Evolutionary conservation across 2,888 invertebrate genomes (phyloP), one percentile per base, ranked within the genome.

Genomic region (Allacma fusca): DNA sequence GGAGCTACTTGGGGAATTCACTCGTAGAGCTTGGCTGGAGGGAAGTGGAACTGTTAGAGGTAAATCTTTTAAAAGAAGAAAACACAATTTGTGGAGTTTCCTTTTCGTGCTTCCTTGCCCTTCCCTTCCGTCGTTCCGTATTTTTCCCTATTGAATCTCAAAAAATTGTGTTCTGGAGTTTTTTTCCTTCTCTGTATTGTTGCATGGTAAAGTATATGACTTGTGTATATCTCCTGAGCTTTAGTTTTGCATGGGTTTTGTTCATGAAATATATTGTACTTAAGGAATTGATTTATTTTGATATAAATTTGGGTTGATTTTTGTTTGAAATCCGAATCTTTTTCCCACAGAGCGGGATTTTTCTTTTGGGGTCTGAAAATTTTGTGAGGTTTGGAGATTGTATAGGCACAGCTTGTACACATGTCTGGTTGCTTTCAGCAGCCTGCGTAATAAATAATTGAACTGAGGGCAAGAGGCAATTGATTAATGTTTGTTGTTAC

Each of bases 401-500:
- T n/a, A n/a, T 40, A 9, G 40, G 40, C 5, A 40, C 40, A 40
- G 40, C 40, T 40, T 40, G 40, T 40, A 40, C 40, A 40, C 40
- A 40, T 40, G 40, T 13, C 40, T 40, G 40, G 13, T 40, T 62
- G 23, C 62, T 62, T 62, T 62, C 62, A 62, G 26, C 62, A 62
- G 62, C 62, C 21, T 24, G 40, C 40, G 40, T 40, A 40, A 40
- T 40, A 40, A 40, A 40, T 40, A 24, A 62, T 62, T 62, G 62
- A 62, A 62, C 23, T 62, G 62, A 21, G 62, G 62, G 26, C 26
- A 21, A 21, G n/a, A 7, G 23, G 2, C 23, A 24, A 62, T 62
- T 62, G 62, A 62, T 62, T 62, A 62, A 62, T 62, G 62, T 24
- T 62, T 62, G 21, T 62, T 62, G 59, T 59, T 59, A 59, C 62